Evolutionary conservation across 1,140 invertebrate genomes (phyloP).

Genomic region (Anastrepha ludens): DNA sequence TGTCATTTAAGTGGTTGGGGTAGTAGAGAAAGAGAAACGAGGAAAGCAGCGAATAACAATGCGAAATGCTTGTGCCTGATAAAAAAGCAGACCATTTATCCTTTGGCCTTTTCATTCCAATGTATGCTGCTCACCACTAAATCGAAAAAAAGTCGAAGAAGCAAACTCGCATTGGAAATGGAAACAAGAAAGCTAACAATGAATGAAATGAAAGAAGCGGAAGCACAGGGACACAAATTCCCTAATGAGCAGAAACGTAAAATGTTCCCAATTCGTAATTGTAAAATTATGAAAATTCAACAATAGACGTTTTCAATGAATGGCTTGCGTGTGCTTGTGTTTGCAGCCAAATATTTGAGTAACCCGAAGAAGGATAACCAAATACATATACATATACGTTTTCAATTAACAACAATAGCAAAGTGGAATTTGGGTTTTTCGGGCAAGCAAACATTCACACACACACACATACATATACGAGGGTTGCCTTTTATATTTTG

Average conservation of each 20-base stretch:
- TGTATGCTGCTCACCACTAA: not conserved
- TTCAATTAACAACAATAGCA: no score
- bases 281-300: conserved; percentile 7
- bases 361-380: not conserved
- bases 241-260: not conserved
- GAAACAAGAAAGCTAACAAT: not conserved
- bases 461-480: no score
- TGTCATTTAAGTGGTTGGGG: not conserved
- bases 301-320: not conserved
- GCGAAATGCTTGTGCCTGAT: not conserved
- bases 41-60: not conserved
- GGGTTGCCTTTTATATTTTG: no score
- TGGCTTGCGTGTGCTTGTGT: not conserved
- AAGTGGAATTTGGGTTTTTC: no score
- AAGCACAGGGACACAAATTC: not conserved
- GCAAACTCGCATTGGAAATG: not conserved
- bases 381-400: not conserved
- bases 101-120: not conserved
- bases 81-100: not conserved
- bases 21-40: not conserved
- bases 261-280: not conserved
- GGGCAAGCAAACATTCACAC: no score
- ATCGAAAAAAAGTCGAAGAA: not conserved
- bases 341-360: no score
- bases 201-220: not conserved